Evolutionary conservation across 2,113 vertebrate genomes (phyloP).

Genomic region (Porphyrio hochstetteri): DNA sequence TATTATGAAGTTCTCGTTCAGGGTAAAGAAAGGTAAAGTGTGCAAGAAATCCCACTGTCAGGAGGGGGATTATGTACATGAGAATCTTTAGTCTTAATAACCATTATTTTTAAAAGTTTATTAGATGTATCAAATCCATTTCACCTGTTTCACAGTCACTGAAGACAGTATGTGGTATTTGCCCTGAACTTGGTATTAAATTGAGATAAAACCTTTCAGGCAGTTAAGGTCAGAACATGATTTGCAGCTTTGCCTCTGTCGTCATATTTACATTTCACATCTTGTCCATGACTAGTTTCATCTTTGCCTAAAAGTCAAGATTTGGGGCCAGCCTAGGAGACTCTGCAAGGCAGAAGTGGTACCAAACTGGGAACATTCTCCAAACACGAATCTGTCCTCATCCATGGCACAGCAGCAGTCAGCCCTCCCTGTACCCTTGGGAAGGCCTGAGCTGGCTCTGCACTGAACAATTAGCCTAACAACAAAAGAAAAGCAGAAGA

Average conservation of each 20-base stretch:
- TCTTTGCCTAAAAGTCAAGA: neutral
- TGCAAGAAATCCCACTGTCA: neutral
- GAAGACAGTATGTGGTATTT: neutral
- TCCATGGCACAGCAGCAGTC: neutral
- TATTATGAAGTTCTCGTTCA: neutral
- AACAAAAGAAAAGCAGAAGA: neutral
- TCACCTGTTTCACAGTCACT: neutral
- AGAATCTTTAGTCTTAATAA: neutral
- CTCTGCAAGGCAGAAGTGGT: no score
- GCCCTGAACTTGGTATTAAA: neutral
- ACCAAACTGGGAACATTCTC: neutral
- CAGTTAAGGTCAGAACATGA: neutral
- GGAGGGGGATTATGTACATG: neutral
- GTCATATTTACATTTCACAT: neutral
- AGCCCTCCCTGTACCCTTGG: neutral
- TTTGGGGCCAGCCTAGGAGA: neutral
- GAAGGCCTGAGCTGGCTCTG: neutral
- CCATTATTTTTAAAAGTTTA: neutral
- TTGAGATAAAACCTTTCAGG: neutral
- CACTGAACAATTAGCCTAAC: neutral
- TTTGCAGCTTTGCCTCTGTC: neutral
- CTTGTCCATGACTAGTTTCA: neutral
- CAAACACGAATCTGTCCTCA: neutral
- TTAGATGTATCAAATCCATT: neutral
- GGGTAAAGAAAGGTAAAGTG: neutral